Conservation (phyloP, 2,888 invertebrate species). For the Mimumesa dahlbomi region DNA sequence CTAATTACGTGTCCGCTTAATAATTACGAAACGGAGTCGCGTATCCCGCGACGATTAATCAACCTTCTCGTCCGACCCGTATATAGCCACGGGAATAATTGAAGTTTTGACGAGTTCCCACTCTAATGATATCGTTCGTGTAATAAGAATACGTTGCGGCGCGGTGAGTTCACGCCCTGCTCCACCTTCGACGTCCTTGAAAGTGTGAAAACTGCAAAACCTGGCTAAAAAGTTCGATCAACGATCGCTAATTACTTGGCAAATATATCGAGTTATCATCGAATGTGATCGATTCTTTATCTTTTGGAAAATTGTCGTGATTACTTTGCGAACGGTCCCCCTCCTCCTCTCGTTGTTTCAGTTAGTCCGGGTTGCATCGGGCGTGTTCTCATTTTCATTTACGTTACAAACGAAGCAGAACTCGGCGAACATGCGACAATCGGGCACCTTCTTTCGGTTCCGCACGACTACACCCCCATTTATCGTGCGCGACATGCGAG, state of each 20-base stretch:
- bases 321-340: too few species aligned
- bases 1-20: conserved; percentile 67
- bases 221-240: background rate
- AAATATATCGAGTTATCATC: too few species aligned
- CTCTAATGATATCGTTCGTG: conserved; percentile 65
- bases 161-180: background rate
- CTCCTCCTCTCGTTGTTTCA: background rate
- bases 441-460: conserved; percentile 46
- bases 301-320: too few species aligned
- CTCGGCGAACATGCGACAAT: conserved; percentile 20
- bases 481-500: conserved; percentile 57
- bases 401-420: conserved; percentile 14
- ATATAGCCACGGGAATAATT: conserved; percentile 59
- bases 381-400: background rate
- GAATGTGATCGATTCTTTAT: too few species aligned
- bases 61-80: conserved; percentile 44
- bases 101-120: conserved; percentile 64
- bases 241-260: background rate
- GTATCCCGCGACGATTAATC: conserved; percentile 52
- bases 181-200: conserved; percentile 22
- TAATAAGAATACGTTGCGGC: conserved; percentile 35
- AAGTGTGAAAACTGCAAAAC: conserved; percentile 23
- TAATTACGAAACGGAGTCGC: conserved; percentile 46
- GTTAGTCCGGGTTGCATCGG: too few species aligned
- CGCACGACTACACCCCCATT: conserved; percentile 58